Evolutionary conservation across 2,888 invertebrate species (phyloP).

Genomic region (Epinotia nisella): DNA sequence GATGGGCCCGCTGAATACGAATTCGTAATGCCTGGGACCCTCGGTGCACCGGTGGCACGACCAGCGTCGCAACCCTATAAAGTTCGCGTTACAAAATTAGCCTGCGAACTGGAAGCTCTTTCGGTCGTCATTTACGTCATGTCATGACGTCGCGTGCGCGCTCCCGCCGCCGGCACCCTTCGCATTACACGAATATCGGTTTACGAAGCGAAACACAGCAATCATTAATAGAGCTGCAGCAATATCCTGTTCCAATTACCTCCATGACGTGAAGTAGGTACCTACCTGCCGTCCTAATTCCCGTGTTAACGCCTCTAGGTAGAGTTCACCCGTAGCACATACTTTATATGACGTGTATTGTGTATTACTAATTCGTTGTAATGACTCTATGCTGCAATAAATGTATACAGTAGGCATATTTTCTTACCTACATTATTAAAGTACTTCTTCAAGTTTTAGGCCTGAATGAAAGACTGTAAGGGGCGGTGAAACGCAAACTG

Average conservation of each 20-base stretch:
- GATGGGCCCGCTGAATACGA: constrained; percentile 25
- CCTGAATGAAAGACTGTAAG: too few relatives aligned
- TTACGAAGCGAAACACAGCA: constrained; percentile 64
- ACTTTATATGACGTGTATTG: neutral
- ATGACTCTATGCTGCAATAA: neutral
- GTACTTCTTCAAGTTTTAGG: too few relatives aligned
- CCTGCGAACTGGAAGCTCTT: constrained; percentile 23
- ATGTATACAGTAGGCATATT: too few relatives aligned
- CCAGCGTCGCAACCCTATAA: constrained; percentile 16
- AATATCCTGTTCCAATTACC: constrained; percentile 50
- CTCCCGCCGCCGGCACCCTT: constrained; percentile 52
- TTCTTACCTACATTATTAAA: too few relatives aligned
- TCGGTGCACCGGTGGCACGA: constrained; percentile 13
- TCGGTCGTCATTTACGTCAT: constrained; percentile 43
- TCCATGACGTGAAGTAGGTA: constrained; percentile 28
- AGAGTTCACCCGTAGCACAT: neutral
- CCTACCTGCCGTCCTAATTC: constrained; percentile 18
- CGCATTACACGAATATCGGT: constrained; percentile 68
- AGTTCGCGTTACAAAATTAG: constrained; percentile 22
- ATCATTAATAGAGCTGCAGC: constrained; percentile 60
- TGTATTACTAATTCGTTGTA: neutral
- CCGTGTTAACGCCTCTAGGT: neutral
- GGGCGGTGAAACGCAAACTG: too few relatives aligned
- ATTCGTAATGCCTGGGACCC: constrained; percentile 17
- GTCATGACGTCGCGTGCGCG: constrained; percentile 74